phyloP scores from a whole-genome alignment of 2,113 vertebrate species.

The Sturnus vulgaris region DNA sequence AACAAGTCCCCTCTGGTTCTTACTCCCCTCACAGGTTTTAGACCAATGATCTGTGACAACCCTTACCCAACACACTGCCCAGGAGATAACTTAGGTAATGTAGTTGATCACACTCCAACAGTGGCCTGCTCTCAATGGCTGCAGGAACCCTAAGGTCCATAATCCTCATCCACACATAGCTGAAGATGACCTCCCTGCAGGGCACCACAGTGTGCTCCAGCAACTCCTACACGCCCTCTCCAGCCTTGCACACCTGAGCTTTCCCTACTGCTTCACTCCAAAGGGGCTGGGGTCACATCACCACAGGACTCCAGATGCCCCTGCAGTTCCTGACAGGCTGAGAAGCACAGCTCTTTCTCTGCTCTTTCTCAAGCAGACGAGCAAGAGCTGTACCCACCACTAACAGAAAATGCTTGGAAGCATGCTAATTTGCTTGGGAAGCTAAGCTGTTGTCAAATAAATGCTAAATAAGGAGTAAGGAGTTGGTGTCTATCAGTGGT shows the following conservation, averaged over 20 bases:
- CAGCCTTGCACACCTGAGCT: background rate
- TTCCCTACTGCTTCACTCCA: background rate
- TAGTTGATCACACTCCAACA: accelerated
- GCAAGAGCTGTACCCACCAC: background rate
- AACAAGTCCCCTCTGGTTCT: background rate
- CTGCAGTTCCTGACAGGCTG: background rate
- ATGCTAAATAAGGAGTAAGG: background rate
- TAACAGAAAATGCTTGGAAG: background rate
- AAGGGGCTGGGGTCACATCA: background rate
- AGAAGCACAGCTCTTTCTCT: background rate
- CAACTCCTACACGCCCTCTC: background rate
- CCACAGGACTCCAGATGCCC: background rate
- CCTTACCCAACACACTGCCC: background rate
- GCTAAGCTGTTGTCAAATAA: background rate
- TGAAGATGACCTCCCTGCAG: background rate
- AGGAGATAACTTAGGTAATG: background rate
- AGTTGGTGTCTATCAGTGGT: background rate
- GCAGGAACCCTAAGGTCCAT: background rate
- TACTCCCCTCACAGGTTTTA: background rate
- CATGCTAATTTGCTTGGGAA: background rate
- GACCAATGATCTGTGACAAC: background rate
- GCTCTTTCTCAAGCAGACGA: background rate
- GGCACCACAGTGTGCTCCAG: accelerated
- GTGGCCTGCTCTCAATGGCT: background rate
- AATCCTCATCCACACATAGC: accelerated